Percentiles rank a stretch among this genome's conserved stretches.
Conservation (phyloP, 1,140 invertebrate species). For the Tenebrio molitor region DNA sequence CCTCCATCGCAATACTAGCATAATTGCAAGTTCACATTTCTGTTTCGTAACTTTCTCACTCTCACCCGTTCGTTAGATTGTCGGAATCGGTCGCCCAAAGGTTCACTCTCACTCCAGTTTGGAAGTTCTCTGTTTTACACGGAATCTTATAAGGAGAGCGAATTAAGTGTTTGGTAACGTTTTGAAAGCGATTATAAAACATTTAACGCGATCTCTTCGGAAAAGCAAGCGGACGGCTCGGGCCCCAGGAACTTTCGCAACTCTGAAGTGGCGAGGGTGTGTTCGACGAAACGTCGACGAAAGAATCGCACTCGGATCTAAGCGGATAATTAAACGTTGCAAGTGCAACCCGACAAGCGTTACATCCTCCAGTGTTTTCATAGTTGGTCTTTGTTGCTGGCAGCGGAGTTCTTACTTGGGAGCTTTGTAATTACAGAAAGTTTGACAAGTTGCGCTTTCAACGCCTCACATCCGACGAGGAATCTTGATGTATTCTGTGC, state of each 20-base stretch:
- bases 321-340: slow-evolving; percentile 32
- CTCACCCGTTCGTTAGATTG: slow-evolving; percentile 16
- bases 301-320: not conserved
- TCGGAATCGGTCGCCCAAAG: not conserved
- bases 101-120: not conserved
- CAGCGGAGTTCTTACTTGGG: slow-evolving; percentile 6
- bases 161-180: no score
- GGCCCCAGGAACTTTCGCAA: no score
- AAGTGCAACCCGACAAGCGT: slow-evolving; percentile 19
- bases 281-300: not conserved
- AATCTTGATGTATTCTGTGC: slow-evolving; percentile 23
- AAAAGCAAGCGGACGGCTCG: no score
- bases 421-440: slow-evolving; percentile 26
- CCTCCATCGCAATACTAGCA: not conserved
- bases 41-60: slow-evolving; percentile 27
- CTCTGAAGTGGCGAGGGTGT: no score
- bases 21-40: not conserved
- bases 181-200: no score
- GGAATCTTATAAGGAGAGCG: no score
- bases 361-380: not conserved
- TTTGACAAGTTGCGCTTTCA: slow-evolving; percentile 26
- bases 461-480: not conserved
- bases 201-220: no score
- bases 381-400: slow-evolving; percentile 24
- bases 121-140: not conserved